Evolutionary conservation across 2,797 vertebrate species (phyloP).

Genomic region (Sebastes miniatus): DNA sequence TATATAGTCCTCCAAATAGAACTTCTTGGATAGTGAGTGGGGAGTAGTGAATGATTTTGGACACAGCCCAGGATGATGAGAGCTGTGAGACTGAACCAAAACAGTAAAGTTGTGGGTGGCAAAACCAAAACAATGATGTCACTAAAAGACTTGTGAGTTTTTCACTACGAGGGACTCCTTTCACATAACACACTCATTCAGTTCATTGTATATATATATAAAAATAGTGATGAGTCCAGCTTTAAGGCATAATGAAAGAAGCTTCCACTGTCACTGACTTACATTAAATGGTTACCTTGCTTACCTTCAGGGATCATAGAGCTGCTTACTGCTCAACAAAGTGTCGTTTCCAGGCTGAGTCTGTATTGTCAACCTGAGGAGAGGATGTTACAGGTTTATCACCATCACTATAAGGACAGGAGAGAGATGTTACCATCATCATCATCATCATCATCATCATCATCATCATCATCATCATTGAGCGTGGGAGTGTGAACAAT

Average conservation of each 20-base stretch:
- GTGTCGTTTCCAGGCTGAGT: too few species aligned
- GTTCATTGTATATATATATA: background rate
- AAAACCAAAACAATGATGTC: background rate
- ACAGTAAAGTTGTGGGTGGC: accelerated
- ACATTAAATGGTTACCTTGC: background rate
- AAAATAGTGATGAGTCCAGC: background rate
- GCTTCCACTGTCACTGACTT: background rate
- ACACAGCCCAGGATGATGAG: background rate
- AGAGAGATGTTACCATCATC: background rate
- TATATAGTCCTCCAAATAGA: too few species aligned
- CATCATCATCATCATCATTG: background rate
- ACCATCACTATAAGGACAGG: background rate
- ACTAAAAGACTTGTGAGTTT: too few species aligned
- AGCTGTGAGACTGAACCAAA: background rate
- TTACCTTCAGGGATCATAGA: too few species aligned
- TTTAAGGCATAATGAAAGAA: background rate
- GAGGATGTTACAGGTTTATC: too few species aligned
- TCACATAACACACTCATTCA: too few species aligned
- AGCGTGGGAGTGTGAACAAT: background rate
- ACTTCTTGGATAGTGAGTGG: too few species aligned
- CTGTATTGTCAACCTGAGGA: too few species aligned
- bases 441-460: background rate
- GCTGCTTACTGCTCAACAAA: too few species aligned
- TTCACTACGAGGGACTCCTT: too few species aligned
- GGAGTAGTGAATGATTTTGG: too few species aligned